Evolutionary conservation across 53 echinoderm and acorn worm species (phyloP).

Genomic region (Astropecten irregularis): DNA sequence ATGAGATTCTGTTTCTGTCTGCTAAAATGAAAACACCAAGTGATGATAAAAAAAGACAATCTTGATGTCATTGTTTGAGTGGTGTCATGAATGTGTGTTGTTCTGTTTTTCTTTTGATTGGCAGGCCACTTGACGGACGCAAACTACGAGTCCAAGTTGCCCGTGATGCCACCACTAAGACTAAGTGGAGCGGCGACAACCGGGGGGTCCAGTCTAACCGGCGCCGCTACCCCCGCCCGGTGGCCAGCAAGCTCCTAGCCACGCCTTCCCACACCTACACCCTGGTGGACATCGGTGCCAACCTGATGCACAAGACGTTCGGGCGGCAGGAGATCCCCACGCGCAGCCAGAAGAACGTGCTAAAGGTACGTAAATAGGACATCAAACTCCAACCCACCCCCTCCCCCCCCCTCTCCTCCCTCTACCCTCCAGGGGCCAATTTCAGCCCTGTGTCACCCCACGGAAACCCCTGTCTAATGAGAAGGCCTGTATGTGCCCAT

Average conservation of each 20-base stretch:
- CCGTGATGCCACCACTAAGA: constrained; percentile 1
- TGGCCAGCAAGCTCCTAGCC: constrained; percentile 36
- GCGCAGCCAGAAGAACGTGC: constrained; percentile 32
- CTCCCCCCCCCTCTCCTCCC: neutral
- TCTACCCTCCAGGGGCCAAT: neutral
- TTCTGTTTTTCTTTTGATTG: too few species aligned
- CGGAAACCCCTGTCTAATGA: neutral
- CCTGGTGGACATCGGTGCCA: constrained; percentile 51
- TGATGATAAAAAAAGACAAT: too few species aligned
- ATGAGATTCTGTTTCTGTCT: too few species aligned
- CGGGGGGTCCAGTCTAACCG: constrained; percentile 12
- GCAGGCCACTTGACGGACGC: constrained; percentile 34
- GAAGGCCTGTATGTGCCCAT: too few species aligned
- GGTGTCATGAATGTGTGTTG: too few species aligned
- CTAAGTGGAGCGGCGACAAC: constrained; percentile 35
- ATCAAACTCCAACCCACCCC: too few species aligned
- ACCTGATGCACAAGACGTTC: constrained; percentile 52
- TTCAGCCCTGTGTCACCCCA: neutral
- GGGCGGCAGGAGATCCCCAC: constrained; percentile 27
- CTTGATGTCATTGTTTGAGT: too few species aligned
- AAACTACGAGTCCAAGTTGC: constrained; percentile 39
- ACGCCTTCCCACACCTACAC: constrained; percentile 49
- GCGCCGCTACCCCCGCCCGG: constrained; percentile 18
- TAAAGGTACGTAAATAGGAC: constrained; percentile 34
- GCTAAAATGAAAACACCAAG: too few species aligned